A percentile compares a stretch with the other conserved stretches of the same genome.
phyloP scores from a whole-genome alignment of 1,140 invertebrate genomes.

The Formica selysi region DNA sequence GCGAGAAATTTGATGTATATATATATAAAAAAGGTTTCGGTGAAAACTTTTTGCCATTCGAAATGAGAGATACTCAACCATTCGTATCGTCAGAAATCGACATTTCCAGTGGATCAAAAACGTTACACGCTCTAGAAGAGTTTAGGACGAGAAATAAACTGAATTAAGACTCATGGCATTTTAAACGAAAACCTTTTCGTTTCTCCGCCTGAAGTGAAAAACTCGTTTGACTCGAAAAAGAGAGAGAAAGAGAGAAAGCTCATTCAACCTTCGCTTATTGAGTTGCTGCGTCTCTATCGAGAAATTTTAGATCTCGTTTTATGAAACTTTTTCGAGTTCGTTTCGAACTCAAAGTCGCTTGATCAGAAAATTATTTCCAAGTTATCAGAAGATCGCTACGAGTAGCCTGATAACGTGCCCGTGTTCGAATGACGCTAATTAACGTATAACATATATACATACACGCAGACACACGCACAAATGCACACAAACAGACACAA shows the following conservation, averaged over 20 bases:
- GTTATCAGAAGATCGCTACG: conserved; percentile 19
- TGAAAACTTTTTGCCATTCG: not conserved
- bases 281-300: conserved; percentile 55
- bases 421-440: conserved; percentile 35
- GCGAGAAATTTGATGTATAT: not conserved
- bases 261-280: conserved; percentile 30
- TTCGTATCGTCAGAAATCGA: conserved; percentile 7
- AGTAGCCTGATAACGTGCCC: conserved; percentile 1
- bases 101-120: conserved; percentile 19
- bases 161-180: conserved; percentile 68
- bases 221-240: conserved; percentile 30
- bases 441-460: not conserved
- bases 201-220: conserved; percentile 41
- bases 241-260: not conserved
- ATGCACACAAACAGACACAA: not conserved
- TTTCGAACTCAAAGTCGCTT: conserved; percentile 17
- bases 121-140: conserved; percentile 16
- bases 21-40: not conserved
- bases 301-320: conserved; percentile 60
- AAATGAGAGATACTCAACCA: conserved; percentile 15
- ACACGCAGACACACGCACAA: no score
- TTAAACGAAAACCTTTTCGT: conserved; percentile 55
- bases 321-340: conserved; percentile 60
- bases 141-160: conserved; percentile 51
- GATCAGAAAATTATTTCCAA: conserved; percentile 67